A percentile compares a stretch with the other conserved stretches of the same genome.
Conservation (phyloP, 2,113 vertebrate species). For the Ciconia stormi region DNA sequence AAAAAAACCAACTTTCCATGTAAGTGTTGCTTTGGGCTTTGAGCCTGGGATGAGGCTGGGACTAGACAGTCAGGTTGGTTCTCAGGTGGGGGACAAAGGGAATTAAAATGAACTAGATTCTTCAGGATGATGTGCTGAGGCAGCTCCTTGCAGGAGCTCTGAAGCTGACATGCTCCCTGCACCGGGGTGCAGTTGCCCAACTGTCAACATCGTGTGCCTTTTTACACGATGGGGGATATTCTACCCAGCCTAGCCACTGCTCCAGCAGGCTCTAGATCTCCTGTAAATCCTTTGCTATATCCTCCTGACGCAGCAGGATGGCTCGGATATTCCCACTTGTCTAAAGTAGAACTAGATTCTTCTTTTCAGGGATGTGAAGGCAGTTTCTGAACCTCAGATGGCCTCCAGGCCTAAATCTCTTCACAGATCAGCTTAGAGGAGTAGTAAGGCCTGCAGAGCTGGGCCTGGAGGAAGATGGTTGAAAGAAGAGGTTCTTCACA, state of each 20-base stretch:
- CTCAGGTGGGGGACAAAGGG: neutral
- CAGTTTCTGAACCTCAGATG: neutral
- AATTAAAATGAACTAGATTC: neutral
- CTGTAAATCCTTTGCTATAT: neutral
- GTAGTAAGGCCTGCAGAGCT: neutral
- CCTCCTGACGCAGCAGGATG: neutral
- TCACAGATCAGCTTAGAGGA: neutral
- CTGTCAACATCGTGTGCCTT: neutral
- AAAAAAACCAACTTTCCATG: rapidly evolving
- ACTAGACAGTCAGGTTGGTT: neutral
- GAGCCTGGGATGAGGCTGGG: neutral
- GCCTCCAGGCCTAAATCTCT: too few species aligned
- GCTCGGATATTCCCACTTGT: neutral
- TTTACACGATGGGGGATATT: neutral
- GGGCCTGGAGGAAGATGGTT: neutral
- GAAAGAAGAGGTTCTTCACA: neutral
- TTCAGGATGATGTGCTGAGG: neutral
- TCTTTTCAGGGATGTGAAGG: neutral
- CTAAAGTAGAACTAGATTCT: neutral
- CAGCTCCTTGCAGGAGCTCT: neutral
- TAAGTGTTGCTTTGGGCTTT: neutral
- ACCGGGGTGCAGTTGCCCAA: neutral
- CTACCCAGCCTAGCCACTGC: neutral
- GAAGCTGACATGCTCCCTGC: neutral
- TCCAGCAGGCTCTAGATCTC: neutral